These are phyloP conservation scores for Plutella xylostella DNA, from an alignment of 2,888 invertebrate genomes.

Conservation along the genomic window DNA sequence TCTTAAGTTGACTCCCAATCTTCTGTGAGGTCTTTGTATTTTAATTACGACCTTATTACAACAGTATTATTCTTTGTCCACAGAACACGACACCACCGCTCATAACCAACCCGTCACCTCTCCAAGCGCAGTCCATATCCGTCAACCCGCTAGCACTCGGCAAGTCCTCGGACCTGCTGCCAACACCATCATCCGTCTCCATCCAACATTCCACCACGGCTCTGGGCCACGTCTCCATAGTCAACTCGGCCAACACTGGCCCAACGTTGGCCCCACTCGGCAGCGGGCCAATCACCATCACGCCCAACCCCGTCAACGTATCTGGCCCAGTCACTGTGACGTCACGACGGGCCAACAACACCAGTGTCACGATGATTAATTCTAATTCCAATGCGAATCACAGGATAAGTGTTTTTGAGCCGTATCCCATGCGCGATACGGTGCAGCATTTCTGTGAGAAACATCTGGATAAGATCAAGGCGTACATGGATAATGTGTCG, in stretches of 20 bases:
- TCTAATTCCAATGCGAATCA: conserved; percentile 26
- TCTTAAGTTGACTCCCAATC: too few relatives aligned
- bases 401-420: conserved; percentile 85
- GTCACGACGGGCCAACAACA: conserved; percentile 75
- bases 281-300: conserved; percentile 15
- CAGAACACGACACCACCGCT: conserved; percentile 43
- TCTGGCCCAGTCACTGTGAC: conserved; percentile 74
- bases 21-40: too few relatives aligned
- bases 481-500: conserved; percentile 90
- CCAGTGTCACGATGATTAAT: conserved; percentile 82
- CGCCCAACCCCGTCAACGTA: conserved; percentile 48
- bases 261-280: conserved; percentile 18
- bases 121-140: conserved; percentile 46
- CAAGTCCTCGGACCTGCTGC: conserved; percentile 48
- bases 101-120: conserved; percentile 32
- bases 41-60: background rate
- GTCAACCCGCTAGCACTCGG: conserved; percentile 46
- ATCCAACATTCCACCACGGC: conserved; percentile 52
- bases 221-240: conserved; percentile 43
- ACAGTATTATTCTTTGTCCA: conserved; percentile 10
- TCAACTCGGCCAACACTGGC: conserved; percentile 16
- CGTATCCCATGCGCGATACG: conserved; percentile 91
- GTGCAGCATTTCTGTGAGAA: conserved; percentile 97
- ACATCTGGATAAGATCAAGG: conserved; percentile 90
- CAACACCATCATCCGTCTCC: conserved; percentile 37